These are phyloP conservation scores for Rutpela maculata DNA, from an alignment of 2,888 invertebrate species.

Conservation along the genomic window DNA sequence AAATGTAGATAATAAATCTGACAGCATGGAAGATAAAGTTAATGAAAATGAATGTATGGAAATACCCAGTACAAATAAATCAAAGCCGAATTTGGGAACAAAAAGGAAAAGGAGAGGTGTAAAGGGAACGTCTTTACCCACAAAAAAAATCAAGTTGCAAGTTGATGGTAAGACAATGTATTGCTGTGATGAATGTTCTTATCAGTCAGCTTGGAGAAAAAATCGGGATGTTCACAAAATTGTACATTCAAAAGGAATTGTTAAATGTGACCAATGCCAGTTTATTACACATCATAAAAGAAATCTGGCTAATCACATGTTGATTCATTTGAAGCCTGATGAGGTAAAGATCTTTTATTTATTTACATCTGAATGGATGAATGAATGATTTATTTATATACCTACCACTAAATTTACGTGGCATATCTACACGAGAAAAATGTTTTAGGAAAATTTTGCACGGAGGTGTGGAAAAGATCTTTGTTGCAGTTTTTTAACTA, in stretches of 20 bases:
- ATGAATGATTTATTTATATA: no score
- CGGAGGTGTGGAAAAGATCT: no score
- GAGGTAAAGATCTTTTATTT: background rate
- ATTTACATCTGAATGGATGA: background rate
- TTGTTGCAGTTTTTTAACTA: no score
- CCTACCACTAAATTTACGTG: no score
- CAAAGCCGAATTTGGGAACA: background rate
- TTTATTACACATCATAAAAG: background rate
- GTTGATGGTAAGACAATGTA: background rate
- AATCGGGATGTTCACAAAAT: background rate
- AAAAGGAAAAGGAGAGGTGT: background rate
- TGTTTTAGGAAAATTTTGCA: no score
- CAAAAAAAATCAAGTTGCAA: background rate
- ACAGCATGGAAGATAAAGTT: background rate
- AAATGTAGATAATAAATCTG: conserved; percentile 3
- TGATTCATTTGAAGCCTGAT: background rate
- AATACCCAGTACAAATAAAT: background rate
- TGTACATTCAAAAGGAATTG: background rate
- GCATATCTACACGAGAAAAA: no score
- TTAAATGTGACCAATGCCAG: background rate
- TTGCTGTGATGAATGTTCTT: background rate
- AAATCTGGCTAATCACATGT: background rate
- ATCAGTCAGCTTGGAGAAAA: no score
- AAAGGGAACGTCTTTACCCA: background rate
- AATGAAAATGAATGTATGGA: background rate